Percentiles rank a stretch among this genome's conserved stretches.
phyloP scores from a whole-genome alignment of 2,888 invertebrate genomes.

The Nowickia ferox region DNA sequence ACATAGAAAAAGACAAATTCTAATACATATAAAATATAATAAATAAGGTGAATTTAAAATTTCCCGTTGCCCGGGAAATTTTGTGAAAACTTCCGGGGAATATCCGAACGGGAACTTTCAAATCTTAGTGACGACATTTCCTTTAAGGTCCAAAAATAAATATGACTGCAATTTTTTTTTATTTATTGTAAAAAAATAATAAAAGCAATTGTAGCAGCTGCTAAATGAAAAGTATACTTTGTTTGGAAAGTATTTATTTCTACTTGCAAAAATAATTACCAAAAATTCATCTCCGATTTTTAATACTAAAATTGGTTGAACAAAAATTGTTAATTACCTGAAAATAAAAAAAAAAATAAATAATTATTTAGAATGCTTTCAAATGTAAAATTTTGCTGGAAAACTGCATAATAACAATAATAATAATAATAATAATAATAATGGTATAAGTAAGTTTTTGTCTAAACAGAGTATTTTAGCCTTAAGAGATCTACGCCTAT shows the following conservation, averaged over 20 bases:
- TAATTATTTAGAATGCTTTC: constrained; percentile 1
- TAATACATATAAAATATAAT: no score
- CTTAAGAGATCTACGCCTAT: no score
- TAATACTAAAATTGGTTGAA: background rate
- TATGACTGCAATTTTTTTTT: constrained; percentile 24
- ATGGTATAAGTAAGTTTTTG: no score
- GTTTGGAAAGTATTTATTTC: background rate
- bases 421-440: no score
- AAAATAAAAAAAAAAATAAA: background rate
- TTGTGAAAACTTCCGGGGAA: no score
- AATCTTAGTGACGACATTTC: background rate
- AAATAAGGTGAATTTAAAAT: no score
- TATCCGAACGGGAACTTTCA: no score
- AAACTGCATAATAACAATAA: background rate
- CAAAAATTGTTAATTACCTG: constrained; percentile 40
- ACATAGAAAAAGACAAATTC: no score
- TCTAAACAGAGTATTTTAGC: no score
- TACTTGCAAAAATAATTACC: constrained; percentile 30
- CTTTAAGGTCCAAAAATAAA: constrained; percentile 41
- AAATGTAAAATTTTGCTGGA: background rate
- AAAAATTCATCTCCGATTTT: constrained; percentile 5
- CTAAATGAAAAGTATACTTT: background rate
- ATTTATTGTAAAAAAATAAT: background rate
- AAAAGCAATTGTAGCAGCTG: background rate
- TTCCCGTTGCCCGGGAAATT: no score